These are phyloP conservation scores for Catocala fraxini DNA, from an alignment of 2,888 invertebrate species.

Conservation along the genomic window DNA sequence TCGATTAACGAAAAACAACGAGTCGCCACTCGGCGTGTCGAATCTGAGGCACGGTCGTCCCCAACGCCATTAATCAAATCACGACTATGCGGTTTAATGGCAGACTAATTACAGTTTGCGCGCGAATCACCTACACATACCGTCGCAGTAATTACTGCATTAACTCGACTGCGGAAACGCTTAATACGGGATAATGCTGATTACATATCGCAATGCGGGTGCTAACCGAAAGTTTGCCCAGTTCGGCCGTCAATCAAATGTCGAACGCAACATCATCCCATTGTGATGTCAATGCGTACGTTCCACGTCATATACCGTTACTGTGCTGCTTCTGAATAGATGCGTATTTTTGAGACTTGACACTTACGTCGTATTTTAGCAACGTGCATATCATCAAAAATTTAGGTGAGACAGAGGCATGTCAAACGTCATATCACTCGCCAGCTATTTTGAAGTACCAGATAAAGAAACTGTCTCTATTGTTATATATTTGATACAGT, in stretches of 20 bases:
- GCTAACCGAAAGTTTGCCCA: constrained; percentile 61
- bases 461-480: too few species aligned
- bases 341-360: constrained; percentile 19
- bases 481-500: too few species aligned
- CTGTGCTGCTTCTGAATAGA: constrained; percentile 11
- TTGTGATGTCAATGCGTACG: constrained; percentile 51
- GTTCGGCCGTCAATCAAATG: constrained; percentile 65
- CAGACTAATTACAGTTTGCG: constrained; percentile 83
- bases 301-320: constrained; percentile 20
- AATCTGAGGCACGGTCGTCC: constrained; percentile 56
- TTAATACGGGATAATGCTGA: constrained; percentile 69
- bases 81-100: constrained; percentile 79
- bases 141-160: constrained; percentile 70
- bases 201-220: constrained; percentile 71
- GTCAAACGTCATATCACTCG: too few species aligned
- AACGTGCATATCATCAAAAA: too few species aligned
- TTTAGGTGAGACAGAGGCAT: too few species aligned
- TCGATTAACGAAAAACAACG: constrained; percentile 70
- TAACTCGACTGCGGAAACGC: constrained; percentile 66
- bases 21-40: constrained; percentile 46
- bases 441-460: too few species aligned
- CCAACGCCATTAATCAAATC: constrained; percentile 80
- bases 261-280: constrained; percentile 53
- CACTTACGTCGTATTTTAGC: constrained; percentile 1
- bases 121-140: constrained; percentile 67